Conservation (phyloP, 92 coral and sea anemone species). For the Paramuricea clavata region DNA sequence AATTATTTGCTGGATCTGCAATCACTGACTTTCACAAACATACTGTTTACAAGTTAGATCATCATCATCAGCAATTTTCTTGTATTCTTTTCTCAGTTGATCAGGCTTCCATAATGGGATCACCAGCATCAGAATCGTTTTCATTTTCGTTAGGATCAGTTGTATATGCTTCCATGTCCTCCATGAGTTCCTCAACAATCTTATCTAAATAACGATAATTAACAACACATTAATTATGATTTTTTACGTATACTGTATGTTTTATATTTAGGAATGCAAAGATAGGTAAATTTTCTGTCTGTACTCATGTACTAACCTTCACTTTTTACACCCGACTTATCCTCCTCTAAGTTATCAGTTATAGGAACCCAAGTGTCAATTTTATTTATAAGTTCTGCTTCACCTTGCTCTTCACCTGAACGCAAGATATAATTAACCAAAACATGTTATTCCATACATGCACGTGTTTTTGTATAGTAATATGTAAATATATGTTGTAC, state of each 20-base stretch:
- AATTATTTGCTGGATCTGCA: too few relatives aligned
- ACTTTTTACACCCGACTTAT: not conserved
- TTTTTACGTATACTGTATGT: not conserved
- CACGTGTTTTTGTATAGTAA: not conserved
- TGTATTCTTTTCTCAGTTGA: not conserved
- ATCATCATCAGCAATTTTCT: slow-evolving; percentile 19
- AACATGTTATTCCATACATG: not conserved
- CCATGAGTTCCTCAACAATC: slow-evolving; percentile 28
- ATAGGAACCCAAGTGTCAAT: not conserved
- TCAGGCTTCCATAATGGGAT: slow-evolving; percentile 29
- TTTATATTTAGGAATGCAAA: not conserved
- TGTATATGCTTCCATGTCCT: slow-evolving; percentile 40
- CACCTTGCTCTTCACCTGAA: too few relatives aligned
- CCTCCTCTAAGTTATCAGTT: not conserved
- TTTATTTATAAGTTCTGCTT: not conserved
- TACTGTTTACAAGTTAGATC: slow-evolving; percentile 16
- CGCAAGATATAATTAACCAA: too few relatives aligned
- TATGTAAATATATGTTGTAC: not conserved
- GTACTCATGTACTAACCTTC: not conserved
- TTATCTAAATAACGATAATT: not conserved
- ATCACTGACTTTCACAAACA: not conserved
- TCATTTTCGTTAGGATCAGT: slow-evolving; percentile 10
- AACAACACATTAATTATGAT: not conserved
- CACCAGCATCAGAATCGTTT: slow-evolving; percentile 3
- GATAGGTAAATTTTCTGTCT: too few relatives aligned